These are phyloP conservation scores for Wiebesia pumilae DNA, from an alignment of 1,140 invertebrate species.

Conservation along the genomic window DNA sequence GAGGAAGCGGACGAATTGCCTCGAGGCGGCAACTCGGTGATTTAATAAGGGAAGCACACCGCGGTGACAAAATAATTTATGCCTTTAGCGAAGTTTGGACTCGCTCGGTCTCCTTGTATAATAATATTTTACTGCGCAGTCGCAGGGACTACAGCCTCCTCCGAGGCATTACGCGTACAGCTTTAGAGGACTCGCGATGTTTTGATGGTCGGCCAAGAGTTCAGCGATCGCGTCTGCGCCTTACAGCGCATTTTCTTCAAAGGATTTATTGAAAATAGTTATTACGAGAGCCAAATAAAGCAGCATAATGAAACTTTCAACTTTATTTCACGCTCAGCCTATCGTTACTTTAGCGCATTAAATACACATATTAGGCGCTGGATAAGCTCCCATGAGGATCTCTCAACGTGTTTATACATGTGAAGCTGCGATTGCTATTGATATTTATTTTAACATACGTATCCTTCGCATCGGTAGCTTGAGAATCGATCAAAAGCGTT, in stretches of 20 bases:
- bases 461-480: not conserved
- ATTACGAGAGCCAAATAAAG: not conserved
- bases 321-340: not conserved
- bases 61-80: conserved; percentile 4
- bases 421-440: not conserved
- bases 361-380: not conserved
- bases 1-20: not conserved
- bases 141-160: not conserved
- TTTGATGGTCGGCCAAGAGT: not conserved
- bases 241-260: not conserved
- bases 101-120: not conserved
- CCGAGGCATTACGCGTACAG: not conserved
- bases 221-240: not conserved
- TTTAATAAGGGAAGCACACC: not conserved
- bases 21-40: not conserved
- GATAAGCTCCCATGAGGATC: not conserved
- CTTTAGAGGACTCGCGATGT: not conserved
- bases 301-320: not conserved
- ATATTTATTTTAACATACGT: not conserved
- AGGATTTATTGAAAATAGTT: not conserved
- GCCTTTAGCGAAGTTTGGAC: not conserved
- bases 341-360: not conserved
- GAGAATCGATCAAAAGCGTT: not conserved
- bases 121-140: not conserved
- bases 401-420: not conserved